A percentile compares a stretch with the other conserved stretches of the same genome.
Conservation (phyloP, 2,113 vertebrate species). For the Eubucco bourcierii region DNA sequence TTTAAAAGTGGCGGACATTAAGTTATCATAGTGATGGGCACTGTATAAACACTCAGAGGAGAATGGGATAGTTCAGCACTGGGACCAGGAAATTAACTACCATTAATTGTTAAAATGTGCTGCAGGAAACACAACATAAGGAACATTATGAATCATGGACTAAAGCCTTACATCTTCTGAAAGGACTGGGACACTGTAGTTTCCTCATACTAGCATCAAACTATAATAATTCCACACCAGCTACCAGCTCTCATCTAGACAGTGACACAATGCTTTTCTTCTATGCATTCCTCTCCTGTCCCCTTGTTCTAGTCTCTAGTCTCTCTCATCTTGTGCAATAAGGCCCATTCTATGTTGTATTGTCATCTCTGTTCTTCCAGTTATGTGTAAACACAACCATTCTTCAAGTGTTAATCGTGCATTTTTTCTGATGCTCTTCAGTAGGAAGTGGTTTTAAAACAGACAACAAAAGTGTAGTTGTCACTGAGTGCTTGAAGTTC, state of each 20-base stretch:
- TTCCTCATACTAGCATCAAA: not conserved
- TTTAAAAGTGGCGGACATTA: not conserved
- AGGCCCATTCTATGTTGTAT: not conserved
- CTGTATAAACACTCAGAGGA: not conserved
- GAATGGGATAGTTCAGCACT: not conserved
- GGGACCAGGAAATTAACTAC: not conserved
- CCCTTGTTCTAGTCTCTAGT: not conserved
- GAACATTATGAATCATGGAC: not conserved
- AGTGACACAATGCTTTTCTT: not conserved
- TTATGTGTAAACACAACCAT: not conserved
- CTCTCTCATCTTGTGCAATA: not conserved
- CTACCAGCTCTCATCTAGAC: not conserved
- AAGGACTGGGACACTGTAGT: not conserved
- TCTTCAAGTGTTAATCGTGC: not conserved
- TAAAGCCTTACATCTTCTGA: not conserved
- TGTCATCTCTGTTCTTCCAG: not conserved
- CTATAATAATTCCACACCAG: not conserved
- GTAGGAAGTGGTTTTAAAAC: not conserved
- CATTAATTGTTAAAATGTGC: not conserved
- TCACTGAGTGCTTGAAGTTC: not conserved
- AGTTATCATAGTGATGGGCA: not conserved
- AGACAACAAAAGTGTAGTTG: not conserved
- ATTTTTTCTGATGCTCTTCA: not conserved
- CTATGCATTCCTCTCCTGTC: not conserved
- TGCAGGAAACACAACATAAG: not conserved